Evolutionary conservation across 2,888 invertebrate genomes (phyloP).

Genomic region (Microlaimidae sp.): DNA sequence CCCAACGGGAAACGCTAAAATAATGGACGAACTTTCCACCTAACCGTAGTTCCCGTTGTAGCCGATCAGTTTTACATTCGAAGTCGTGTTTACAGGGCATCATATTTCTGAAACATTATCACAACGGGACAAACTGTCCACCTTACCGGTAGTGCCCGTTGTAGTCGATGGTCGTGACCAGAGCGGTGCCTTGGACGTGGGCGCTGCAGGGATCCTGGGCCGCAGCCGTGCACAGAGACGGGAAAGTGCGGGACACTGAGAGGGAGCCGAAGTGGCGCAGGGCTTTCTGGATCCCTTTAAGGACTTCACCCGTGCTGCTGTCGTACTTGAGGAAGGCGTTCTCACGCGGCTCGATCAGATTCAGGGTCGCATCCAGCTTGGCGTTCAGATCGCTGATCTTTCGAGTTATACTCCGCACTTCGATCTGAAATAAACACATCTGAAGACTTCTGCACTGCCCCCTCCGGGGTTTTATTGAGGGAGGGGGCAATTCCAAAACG

Average conservation of each 20-base stretch:
- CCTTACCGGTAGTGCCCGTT: too few relatives aligned
- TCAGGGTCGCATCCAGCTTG: slow-evolving; percentile 57
- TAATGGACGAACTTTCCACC: too few relatives aligned
- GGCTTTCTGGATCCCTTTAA: slow-evolving; percentile 11
- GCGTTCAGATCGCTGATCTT: slow-evolving; percentile 66
- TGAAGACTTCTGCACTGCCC: too few relatives aligned
- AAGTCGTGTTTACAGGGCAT: too few relatives aligned
- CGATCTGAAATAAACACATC: slow-evolving; percentile 45
- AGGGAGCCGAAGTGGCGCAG: slow-evolving; percentile 48
- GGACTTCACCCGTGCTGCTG: slow-evolving; percentile 24
- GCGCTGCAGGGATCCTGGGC: neutral
- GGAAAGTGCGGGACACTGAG: slow-evolving; percentile 72
- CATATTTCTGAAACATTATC: too few relatives aligned
- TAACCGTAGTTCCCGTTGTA: too few relatives aligned
- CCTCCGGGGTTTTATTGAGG: too few relatives aligned
- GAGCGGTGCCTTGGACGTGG: slow-evolving; percentile 40
- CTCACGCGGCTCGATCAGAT: slow-evolving; percentile 67
- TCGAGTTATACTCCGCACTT: slow-evolving; percentile 71
- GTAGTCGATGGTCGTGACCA: slow-evolving; percentile 51
- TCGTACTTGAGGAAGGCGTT: slow-evolving; percentile 70
- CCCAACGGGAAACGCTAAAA: too few relatives aligned
- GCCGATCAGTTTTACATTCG: too few relatives aligned
- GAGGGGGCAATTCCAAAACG: too few relatives aligned
- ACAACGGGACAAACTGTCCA: too few relatives aligned
- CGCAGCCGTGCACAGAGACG: slow-evolving; percentile 56